A percentile compares a stretch with the other conserved stretches of the same genome.
phyloP scores from a whole-genome alignment of 2,797 vertebrate genomes.

The Scarus forsteni region DNA sequence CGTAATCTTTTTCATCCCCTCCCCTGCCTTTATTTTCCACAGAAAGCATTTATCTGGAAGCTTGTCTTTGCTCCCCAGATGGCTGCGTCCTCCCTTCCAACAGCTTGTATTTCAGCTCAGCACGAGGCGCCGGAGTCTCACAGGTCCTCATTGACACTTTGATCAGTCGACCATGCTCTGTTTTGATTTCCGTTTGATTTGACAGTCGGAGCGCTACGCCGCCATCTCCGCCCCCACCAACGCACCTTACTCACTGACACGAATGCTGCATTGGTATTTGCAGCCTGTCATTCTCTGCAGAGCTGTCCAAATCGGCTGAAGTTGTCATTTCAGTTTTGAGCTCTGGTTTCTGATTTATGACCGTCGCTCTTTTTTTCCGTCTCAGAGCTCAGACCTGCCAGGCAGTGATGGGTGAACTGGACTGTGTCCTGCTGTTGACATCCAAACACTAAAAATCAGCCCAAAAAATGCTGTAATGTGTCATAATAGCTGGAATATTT shows the following conservation, averaged over 20 bases:
- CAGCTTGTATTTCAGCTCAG: constrained; percentile 50
- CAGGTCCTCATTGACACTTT: constrained; percentile 63
- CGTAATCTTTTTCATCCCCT: constrained; percentile 33
- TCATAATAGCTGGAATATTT: constrained; percentile 6
- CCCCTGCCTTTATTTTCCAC: constrained; percentile 14
- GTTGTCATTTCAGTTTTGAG: constrained; percentile 60
- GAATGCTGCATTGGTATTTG: constrained; percentile 50
- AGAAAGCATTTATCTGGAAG: constrained; percentile 35
- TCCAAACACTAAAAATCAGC: neutral
- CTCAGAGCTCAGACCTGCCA: constrained; percentile 50
- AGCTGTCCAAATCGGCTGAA: constrained; percentile 43
- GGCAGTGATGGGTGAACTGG: constrained; percentile 55
- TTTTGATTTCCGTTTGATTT: constrained; percentile 74
- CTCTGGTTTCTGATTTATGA: constrained; percentile 65
- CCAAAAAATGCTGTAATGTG: constrained; percentile 1
- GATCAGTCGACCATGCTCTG: constrained; percentile 61
- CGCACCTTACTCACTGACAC: constrained; percentile 60
- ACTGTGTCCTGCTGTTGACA: constrained; percentile 40
- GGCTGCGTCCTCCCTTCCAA: constrained; percentile 34
- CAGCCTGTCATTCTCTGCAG: constrained; percentile 45
- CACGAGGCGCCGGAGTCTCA: constrained; percentile 46
- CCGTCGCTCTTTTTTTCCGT: constrained; percentile 12
- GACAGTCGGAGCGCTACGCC: constrained; percentile 48
- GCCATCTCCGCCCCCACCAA: neutral
- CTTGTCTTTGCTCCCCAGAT: constrained; percentile 34